Base-by-base conservation (phyloP, 2,888 invertebrate genomes). In the Malthinus flaveolus region DNA sequence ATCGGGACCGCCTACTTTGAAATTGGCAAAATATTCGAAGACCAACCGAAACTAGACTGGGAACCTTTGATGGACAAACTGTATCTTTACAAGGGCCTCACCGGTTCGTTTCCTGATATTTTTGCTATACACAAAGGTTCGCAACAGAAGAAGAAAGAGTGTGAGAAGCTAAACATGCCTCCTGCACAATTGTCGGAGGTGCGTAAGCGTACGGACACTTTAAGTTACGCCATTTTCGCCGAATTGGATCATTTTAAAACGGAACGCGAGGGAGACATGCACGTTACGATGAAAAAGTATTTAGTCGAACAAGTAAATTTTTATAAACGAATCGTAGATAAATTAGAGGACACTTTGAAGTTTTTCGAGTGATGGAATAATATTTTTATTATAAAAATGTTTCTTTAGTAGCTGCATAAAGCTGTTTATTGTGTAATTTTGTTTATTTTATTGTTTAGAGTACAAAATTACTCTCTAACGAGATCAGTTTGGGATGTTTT, bases 221-320 rank as follows among this genome's bases (percentile, higher is more conserved):
- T 97, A 72, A 94, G 96, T 0, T 97, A 96, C 75, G 89, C 95
- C 1, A 86, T 95, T 60, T 85, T 97, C 76, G 96, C 97, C 52
- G 98, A 99, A 83, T 88, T 97, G 68, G 89, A 90, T 69, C 95
- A 97, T 78, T 97, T 98, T 76, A 94, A 95, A 75, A 79, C 83
- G 23, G 95, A 96, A 74, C 84, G 95, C 66, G 90, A 93, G 44
- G 84, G 84, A 36, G 96, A 98, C 80, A 85, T 95, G 68, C 93
- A 91, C 73, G 83, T 84, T 53, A 89, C 94, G 47, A 91, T 97
- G 85, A 91, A 91, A 74, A 85, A 84, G 61, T 97, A 93, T 77
- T 83, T 98, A 57, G 84, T 82, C 64, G 92, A 93, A 71, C 97
- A 98, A 81, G 93, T 97, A 33, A 84, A 84, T 51, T 98, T 97